A percentile compares a stretch with the other conserved stretches of the same genome.
These are phyloP conservation scores for Dryas iulia DNA, from an alignment of 1,140 invertebrate species.

Conservation along the genomic window DNA sequence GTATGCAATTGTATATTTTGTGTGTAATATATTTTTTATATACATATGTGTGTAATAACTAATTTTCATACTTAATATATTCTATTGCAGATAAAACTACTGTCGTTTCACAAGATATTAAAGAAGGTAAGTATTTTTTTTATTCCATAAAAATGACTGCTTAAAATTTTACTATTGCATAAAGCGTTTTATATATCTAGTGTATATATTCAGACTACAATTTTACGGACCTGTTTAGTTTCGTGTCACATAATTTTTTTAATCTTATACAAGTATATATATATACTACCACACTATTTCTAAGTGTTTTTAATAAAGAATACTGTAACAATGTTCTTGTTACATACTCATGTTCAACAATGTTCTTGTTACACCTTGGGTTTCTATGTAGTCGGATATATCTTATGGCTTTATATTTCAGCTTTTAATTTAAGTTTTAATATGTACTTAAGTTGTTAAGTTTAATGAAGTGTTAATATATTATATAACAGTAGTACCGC, in stretches of 20 bases:
- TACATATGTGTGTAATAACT: background rate
- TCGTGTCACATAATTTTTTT: no score
- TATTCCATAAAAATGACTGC: no score
- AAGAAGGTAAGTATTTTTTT: background rate
- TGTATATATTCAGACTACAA: no score
- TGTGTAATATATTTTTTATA: background rate
- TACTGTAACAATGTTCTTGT: background rate
- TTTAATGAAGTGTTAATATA: background rate
- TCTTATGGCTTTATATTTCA: background rate
- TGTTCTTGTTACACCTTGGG: background rate
- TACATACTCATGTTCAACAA: background rate
- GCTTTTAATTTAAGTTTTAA: background rate
- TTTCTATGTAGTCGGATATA: background rate
- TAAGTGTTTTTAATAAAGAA: background rate
- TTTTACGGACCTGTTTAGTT: no score
- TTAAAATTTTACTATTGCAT: background rate
- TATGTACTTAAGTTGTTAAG: background rate
- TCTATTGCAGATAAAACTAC: background rate
- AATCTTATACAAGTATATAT: no score
- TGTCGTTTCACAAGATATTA: background rate
- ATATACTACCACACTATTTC: no score
- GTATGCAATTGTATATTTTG: constrained; percentile 18
- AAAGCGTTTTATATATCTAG: no score
- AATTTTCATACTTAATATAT: background rate
- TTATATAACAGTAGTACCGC: background rate